Base-by-base conservation (phyloP, 2,797 vertebrate genomes). In the Syndactyla subalaris region DNA sequence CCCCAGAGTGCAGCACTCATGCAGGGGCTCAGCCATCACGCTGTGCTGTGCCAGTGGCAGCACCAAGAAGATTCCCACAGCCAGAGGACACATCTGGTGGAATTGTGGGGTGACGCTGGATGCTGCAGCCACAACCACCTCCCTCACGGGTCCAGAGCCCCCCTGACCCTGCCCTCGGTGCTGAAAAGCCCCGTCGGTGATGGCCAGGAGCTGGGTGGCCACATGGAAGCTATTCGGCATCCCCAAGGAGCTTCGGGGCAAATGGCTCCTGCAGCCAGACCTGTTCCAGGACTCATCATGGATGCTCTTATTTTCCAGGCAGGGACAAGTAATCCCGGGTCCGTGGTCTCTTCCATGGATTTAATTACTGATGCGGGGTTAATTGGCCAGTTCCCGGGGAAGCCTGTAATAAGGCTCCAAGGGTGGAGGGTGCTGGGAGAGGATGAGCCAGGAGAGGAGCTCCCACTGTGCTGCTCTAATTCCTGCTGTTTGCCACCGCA, bases 311-410 rank as follows among this genome's bases (percentile, higher is more conserved):
- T 95, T 96, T 94, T 92, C 90, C 92, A 88, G 80, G 86, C 88
- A 68, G 86, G 79, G 91, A 74, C 67, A 7, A 85, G 91, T 86
- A 80, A 83, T 89, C 94, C 80, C 26, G 5, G 84, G 88, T 67
- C 91, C 34, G 10, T 52, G 80, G 74, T 88, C 85, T 90, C 72
- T 81, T 86, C 49, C 38, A 27, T 1, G 32, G 71, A 59, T 84
- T 92, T 96, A 96, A 97, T 97, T 90, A 95, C 67, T 30, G 85
- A 77, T 93, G 94, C 36, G 13, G 94, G 91, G 52, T 92, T 95
- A 94, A 95, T 93, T 90, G 86, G 82, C 63, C 36, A 6, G 59
- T 41, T 88, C 74, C 39, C 82, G 2, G 51, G 48, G 89, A 96
- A 89, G 87, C 66, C 70, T 93, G 67, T 96, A 96, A 96, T 92